Evolutionary conservation across 1,140 invertebrate genomes (phyloP), one percentile per base, ranked within the genome.

Genomic region (Dufourea novaeangliae): DNA sequence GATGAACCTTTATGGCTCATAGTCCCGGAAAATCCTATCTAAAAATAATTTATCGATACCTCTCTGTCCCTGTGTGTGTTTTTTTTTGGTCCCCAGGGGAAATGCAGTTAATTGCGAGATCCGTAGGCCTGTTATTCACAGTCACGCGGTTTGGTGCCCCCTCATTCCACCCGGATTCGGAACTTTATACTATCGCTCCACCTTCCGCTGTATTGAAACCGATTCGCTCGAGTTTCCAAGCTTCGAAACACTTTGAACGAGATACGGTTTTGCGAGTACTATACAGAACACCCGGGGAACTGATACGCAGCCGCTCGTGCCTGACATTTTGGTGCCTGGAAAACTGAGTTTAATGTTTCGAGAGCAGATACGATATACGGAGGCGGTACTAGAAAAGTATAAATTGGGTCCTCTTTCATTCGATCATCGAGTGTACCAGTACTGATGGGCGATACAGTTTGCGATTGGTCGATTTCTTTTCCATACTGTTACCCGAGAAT

Each of bases 291-390:
- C n/a, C n/a, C n/a, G n/a, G n/a, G 34, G 27, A 22, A 1, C 25
- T 2, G 22, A 71, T 22, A 32, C 12, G 8, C 37, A 37, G 10
- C 59, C 64, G 34, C n/a, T 46, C 64, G 63, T 64, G 79, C 27
- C 27, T 72, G 59, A 67, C 39, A 80, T 81, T 57, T 68, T 61
- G 39, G 1, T 66, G 62, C 14, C 29, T 67, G 37, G n/a, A 20
- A 41, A 27, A 57, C 20, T 6, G 3, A n/a, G 20, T n/a, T 25
- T 27, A 52, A 17, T 14, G 8, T 75, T 68, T 8, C 20, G 6
- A 17, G 22, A 12, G 2, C 29, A 37, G 25, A 25, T 61, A 32
- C 27, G 29, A 64, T 39, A 34, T 56, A 8, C 22, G n/a, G 14
- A 2, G 41, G 0, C 6, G 25, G 29, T n/a, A 25, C n/a, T 14